Evolutionary conservation across 2,113 vertebrate species (phyloP).

Genomic region (Thymallus thymallus): DNA sequence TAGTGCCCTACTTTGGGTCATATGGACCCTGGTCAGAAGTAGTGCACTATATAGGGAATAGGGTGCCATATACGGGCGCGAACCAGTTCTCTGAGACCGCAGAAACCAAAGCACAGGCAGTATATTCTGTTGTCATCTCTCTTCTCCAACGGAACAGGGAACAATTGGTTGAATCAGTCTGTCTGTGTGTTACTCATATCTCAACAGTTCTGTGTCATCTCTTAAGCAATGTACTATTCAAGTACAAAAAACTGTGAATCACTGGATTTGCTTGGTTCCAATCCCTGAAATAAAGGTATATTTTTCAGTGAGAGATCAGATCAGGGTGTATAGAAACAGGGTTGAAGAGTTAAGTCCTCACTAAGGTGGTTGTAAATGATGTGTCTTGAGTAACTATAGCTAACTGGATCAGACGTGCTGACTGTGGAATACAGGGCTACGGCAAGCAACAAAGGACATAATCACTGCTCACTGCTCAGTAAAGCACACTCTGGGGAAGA

Average conservation of each 20-base stretch:
- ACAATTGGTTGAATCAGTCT: not conserved
- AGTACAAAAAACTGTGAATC: slow-evolving; percentile 76
- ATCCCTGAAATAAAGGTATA: slow-evolving; percentile 68
- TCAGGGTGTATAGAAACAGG: slow-evolving; percentile 55
- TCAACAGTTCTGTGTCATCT: slow-evolving; percentile 50
- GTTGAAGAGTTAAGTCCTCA: slow-evolving; percentile 61
- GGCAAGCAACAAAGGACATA: slow-evolving; percentile 13
- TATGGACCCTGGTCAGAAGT: too few species aligned
- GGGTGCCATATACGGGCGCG: too few species aligned
- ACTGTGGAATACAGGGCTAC: slow-evolving; percentile 16
- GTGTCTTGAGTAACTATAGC: slow-evolving; percentile 13
- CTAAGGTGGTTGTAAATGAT: slow-evolving; percentile 28
- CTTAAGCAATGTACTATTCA: slow-evolving; percentile 75
- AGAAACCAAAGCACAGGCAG: slow-evolving; percentile 70
- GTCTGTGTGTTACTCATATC: not conserved
- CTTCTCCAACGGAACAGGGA: slow-evolving; percentile 56
- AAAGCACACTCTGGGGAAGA: slow-evolving; percentile 35
- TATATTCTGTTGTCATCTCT: slow-evolving; percentile 55
- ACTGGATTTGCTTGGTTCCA: slow-evolving; percentile 65
- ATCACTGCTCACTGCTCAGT: slow-evolving; percentile 20
- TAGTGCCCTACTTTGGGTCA: too few species aligned
- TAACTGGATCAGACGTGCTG: slow-evolving; percentile 33
- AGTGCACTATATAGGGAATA: too few species aligned
- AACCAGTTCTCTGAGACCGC: slow-evolving; percentile 35
- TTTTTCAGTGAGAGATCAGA: slow-evolving; percentile 64